Conservation (phyloP, 2,888 invertebrate species). For the Erebia epiphron region DNA sequence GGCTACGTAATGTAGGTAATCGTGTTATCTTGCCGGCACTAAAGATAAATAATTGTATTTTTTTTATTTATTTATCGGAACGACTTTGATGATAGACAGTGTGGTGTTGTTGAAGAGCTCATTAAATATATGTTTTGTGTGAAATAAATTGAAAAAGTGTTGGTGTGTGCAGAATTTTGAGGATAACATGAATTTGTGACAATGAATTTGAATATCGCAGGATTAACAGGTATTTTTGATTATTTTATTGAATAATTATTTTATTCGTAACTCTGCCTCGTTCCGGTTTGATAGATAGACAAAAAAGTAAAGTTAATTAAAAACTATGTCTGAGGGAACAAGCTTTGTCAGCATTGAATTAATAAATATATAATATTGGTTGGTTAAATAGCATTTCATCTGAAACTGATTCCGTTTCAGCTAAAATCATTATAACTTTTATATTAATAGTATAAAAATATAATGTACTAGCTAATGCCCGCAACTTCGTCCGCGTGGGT, state of each 20-base stretch:
- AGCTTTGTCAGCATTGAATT: no score
- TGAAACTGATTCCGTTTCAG: no score
- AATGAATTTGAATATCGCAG: constrained; percentile 47
- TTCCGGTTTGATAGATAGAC: no score
- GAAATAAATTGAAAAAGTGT: constrained; percentile 8
- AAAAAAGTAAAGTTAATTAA: no score
- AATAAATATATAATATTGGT: no score
- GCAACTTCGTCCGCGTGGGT: no score
- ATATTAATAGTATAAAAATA: no score
- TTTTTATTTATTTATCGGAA: constrained; percentile 17
- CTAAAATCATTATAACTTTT: no score
- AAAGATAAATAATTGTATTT: constrained; percentile 16
- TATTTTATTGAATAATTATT: constrained; percentile 2
- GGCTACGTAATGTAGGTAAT: constrained; percentile 6
- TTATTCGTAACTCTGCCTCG: no score
- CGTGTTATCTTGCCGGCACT: constrained; percentile 15
- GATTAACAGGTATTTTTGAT: constrained; percentile 41
- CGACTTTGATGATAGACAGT: constrained; percentile 28
- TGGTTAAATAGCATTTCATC: no score
- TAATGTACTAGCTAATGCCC: no score
- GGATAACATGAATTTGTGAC: constrained; percentile 20
- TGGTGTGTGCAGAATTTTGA: neutral
- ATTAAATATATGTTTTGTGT: neutral
- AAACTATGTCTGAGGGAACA: no score
- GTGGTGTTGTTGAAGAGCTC: constrained; percentile 22